phyloP scores from a whole-genome alignment of 2,888 invertebrate species.

The Lottia gigantea region DNA sequence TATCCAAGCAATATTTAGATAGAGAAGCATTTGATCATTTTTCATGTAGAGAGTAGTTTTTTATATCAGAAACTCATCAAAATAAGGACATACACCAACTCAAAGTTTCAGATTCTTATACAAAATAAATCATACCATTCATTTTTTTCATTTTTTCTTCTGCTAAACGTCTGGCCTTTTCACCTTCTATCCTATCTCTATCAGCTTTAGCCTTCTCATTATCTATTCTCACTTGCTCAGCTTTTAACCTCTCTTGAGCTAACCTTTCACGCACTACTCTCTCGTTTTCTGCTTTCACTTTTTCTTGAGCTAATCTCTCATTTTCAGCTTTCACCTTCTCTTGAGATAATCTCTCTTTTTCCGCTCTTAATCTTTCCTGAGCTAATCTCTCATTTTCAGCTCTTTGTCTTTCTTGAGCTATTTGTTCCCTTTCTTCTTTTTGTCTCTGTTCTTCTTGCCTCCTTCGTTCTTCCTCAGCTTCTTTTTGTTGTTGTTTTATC shows the following conservation, averaged over 20 bases:
- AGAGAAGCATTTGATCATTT: no score
- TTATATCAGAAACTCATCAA: no score
- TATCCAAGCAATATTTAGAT: no score
- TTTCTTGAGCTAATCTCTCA: neutral
- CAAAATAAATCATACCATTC: constrained; percentile 32
- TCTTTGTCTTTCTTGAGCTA: neutral
- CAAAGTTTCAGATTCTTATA: no score
- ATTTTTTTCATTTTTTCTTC: constrained; percentile 45
- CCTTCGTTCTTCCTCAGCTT: constrained; percentile 1
- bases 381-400: constrained; percentile 9
- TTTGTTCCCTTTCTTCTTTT: constrained; percentile 10
- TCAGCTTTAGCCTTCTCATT: constrained; percentile 36
- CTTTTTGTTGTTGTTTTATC: constrained; percentile 11
- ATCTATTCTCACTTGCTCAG: constrained; percentile 13
- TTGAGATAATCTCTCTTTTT: constrained; percentile 1
- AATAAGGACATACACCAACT: no score
- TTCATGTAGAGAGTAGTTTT: no score
- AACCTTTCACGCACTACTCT: neutral
- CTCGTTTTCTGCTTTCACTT: constrained; percentile 13
- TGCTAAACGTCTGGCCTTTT: constrained; percentile 39
- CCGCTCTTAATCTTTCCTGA: neutral
- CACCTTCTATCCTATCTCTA: constrained; percentile 34
- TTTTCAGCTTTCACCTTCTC: constrained; percentile 15
- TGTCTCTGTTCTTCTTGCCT: constrained; percentile 9
- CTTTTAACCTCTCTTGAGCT: constrained; percentile 12